These are phyloP conservation scores for Melanotaenia nigrans DNA, from an alignment of 2,797 vertebrate species.

Conservation along the genomic window DNA sequence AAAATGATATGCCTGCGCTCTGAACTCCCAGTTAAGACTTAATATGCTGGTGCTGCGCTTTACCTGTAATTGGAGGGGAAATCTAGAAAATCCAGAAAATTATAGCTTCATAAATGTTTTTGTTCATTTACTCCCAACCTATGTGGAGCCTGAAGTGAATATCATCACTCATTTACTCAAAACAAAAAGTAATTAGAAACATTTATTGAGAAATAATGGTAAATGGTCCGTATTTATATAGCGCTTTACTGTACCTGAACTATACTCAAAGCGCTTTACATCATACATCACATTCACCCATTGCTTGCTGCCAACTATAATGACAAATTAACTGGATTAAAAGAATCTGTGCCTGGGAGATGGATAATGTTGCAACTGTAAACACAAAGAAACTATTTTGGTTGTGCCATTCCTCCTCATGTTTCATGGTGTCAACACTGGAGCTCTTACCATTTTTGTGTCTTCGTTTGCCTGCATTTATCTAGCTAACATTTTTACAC, in stretches of 20 bases:
- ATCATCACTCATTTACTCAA: too few relatives aligned
- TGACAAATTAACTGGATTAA: background rate
- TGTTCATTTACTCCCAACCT: background rate
- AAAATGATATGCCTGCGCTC: too few relatives aligned
- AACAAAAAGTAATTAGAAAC: background rate
- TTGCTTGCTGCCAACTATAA: background rate
- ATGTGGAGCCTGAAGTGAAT: background rate
- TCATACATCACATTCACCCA: background rate
- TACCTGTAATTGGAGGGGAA: background rate
- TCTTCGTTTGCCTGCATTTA: background rate
- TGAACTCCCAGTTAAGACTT: too few relatives aligned
- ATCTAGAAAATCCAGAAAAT: background rate
- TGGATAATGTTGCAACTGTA: background rate
- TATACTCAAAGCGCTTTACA: too few relatives aligned
- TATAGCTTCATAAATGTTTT: background rate
- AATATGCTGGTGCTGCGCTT: too few relatives aligned
- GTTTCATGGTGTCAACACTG: background rate
- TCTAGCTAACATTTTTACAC: background rate
- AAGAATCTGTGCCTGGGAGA: background rate
- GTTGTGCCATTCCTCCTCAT: background rate
- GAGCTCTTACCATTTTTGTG: background rate
- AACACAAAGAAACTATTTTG: background rate
- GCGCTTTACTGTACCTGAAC: too few relatives aligned
- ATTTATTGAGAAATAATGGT: background rate
- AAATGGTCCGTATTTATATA: too few relatives aligned